Base-by-base conservation (phyloP, 2,113 vertebrate species). In the Mastomys natalensis region DNA sequence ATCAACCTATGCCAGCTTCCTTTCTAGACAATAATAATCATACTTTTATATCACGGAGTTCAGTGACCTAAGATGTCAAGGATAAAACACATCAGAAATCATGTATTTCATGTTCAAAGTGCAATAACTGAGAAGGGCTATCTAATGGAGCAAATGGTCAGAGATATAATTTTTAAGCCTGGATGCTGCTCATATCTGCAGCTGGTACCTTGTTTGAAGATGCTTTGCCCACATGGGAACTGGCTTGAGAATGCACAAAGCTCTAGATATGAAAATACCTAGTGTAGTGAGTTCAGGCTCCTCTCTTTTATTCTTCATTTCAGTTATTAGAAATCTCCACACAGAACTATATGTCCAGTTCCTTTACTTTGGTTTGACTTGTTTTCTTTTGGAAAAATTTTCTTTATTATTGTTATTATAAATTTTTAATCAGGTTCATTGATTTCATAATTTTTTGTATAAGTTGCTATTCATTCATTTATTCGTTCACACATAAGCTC, bases 361-460 rank as follows among this genome's bases (percentile, higher is more conserved):
- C 22, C 80, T 95, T 95, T 85, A 31, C 34, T 97, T 87, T 87
- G 2, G 22, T 91, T 55, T 80, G 31, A 10, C 17, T 95, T 94
- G 15, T 0, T 45, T 21, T 68, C 66, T 81, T 87, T 92, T 64
- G 29, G 13, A 85, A 77, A 51, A 34, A 68, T 60, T 80, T 87
- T n/a, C 60, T 58, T 91, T 34, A 37, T 81, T 40, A 26, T 64
- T 17, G 34, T 76, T 74, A 31, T 11, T 40, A 51, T 40, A 89
- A 70, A 64, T 58, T 88, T 77, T 89, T 15, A 90, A 80, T 87
- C 31, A 3, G 19, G 37, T 74, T 82, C 66, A 68, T 34, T 74
- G 7, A 40, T 53, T 51, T 87, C 12, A 40, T 87, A 21, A 60
- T 77, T 94, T 94, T 92, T 31, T n/a, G 60, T 84, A 66, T 55